Evolutionary conservation across 2,797 vertebrate genomes (phyloP).

Genomic region (Falco cherrug): DNA sequence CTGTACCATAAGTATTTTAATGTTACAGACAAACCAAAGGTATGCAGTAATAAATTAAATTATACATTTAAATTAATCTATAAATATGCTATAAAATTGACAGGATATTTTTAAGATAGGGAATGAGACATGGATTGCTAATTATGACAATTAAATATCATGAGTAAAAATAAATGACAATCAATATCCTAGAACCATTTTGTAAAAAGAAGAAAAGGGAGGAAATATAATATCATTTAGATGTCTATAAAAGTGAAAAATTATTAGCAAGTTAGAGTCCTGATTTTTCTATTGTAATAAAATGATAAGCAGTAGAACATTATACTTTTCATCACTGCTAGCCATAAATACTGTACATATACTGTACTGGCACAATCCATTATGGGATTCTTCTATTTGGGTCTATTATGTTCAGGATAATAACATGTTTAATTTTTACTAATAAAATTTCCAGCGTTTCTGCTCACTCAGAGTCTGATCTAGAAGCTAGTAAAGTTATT

Average conservation of each 20-base stretch:
- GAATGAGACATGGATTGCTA: conserved; percentile 75
- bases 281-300: conserved; percentile 61
- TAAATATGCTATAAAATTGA: conserved; percentile 82
- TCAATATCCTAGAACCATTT: conserved; percentile 77
- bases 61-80: conserved; percentile 84
- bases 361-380: conserved; percentile 47
- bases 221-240: conserved; percentile 71
- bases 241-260: conserved; percentile 72
- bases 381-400: conserved; percentile 55
- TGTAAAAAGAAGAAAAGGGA: conserved; percentile 63
- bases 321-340: conserved; percentile 48
- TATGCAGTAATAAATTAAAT: conserved; percentile 83
- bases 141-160: conserved; percentile 83
- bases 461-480: neutral
- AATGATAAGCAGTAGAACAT: conserved; percentile 38
- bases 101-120: conserved; percentile 78
- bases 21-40: conserved; percentile 84
- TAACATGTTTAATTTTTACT: conserved; percentile 54
- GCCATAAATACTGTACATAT: conserved; percentile 45
- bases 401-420: conserved; percentile 41
- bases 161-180: conserved; percentile 80
- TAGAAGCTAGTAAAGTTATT: neutral
- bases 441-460: conserved; percentile 46
- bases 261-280: conserved; percentile 47
- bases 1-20: conserved; percentile 87